phyloP scores from a whole-genome alignment of 2,113 vertebrate genomes.

The Aramus guarauna region DNA sequence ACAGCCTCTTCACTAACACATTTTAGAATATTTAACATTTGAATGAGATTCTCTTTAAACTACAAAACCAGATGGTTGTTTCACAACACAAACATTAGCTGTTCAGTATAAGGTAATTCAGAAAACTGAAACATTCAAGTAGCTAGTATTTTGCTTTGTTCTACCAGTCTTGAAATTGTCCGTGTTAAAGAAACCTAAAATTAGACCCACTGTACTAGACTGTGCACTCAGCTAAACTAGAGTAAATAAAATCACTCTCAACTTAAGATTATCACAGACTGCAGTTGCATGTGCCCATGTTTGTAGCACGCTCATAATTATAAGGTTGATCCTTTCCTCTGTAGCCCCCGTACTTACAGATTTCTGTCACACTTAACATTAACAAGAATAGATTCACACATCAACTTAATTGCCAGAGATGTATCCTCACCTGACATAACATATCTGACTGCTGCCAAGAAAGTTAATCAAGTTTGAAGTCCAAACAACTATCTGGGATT shows the following conservation, averaged over 20 bases:
- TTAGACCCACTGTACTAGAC: not conserved
- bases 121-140: conserved; percentile 22
- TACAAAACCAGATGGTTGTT: conserved; percentile 49
- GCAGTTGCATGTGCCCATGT: not conserved
- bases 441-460: not conserved
- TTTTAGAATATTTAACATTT: conserved; percentile 28
- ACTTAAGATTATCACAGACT: not conserved
- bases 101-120: conserved; percentile 55
- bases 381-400: not conserved
- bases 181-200: not conserved
- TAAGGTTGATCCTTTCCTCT: not conserved
- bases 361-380: not conserved
- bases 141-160: not conserved
- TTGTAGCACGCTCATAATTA: not conserved
- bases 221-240: not conserved
- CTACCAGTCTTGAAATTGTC: not conserved
- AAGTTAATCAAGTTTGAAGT: not conserved
- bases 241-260: not conserved
- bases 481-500: not conserved
- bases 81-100: conserved; percentile 47
- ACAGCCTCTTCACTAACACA: conserved; percentile 14
- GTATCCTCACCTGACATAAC: not conserved
- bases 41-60: conserved; percentile 24
- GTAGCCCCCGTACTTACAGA: not conserved
- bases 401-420: not conserved